phyloP scores from a whole-genome alignment of 2,888 invertebrate genomes.

The Eledone cirrhosa region DNA sequence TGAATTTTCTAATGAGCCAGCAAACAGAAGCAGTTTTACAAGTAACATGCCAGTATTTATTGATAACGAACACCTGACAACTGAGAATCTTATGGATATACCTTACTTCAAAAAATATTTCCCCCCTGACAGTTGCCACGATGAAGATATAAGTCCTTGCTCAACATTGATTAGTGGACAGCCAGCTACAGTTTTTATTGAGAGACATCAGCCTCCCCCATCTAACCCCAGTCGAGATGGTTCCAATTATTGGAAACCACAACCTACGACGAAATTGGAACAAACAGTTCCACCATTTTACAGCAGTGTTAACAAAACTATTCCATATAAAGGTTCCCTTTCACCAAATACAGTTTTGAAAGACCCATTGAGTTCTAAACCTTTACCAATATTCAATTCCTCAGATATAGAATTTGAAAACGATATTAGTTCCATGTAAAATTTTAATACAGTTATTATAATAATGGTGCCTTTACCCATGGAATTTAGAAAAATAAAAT shows the following conservation, averaged over 20 bases:
- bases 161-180: background rate
- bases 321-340: conserved; percentile 5
- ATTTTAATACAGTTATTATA: background rate
- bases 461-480: background rate
- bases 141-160: conserved; percentile 3
- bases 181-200: background rate
- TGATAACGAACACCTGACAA: background rate
- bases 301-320: background rate
- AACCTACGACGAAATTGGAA: conserved; percentile 1
- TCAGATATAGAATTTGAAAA: conserved; percentile 19
- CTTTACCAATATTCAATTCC: conserved; percentile 16
- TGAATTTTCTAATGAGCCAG: background rate
- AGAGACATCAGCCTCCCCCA: background rate
- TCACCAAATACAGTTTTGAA: background rate
- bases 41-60: background rate
- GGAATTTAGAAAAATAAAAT: too few species aligned
- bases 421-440: background rate
- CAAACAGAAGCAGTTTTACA: background rate
- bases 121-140: background rate
- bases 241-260: background rate
- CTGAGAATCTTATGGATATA: conserved; percentile 1
- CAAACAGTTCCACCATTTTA: background rate
- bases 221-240: conserved; percentile 12
- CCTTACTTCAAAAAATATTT: conserved; percentile 15
- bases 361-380: conserved; percentile 14